Percentiles rank a stretch among this genome's conserved stretches.
Conservation (phyloP, 2,888 invertebrate genomes). For the Chaitophorus viminalis region DNA sequence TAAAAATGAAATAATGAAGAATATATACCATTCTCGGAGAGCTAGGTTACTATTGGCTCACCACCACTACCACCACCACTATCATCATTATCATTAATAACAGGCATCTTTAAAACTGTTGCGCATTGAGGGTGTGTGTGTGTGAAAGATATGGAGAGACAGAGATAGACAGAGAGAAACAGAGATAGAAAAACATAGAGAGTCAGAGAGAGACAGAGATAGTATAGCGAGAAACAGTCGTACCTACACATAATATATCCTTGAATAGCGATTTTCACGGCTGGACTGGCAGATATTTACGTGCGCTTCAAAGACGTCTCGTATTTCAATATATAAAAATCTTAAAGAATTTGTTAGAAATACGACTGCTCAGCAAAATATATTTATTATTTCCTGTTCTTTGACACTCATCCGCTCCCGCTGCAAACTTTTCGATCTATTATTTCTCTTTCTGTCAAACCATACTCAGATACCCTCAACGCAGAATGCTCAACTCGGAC, state of each 20-base stretch:
- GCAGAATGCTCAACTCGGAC: not conserved
- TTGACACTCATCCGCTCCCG: not conserved
- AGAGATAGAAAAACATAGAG: too few species aligned
- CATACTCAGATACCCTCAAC: not conserved
- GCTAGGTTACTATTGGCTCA: not conserved
- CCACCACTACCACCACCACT: not conserved
- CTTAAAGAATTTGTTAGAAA: slow-evolving; percentile 26
- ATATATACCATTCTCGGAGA: not conserved
- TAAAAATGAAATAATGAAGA: slow-evolving; percentile 55
- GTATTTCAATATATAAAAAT: slow-evolving; percentile 41
- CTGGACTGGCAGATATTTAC: slow-evolving; percentile 16
- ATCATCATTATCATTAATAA: not conserved
- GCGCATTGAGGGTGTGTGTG: not conserved
- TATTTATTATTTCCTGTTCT: slow-evolving; percentile 41
- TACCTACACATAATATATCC: not conserved
- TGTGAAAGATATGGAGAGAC: not conserved
- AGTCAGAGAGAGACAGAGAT: not conserved
- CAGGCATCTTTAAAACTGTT: not conserved
- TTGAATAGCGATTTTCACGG: slow-evolving; percentile 35
- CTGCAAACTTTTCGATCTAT: not conserved
- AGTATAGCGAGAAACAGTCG: too few species aligned
- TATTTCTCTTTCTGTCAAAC: not conserved
- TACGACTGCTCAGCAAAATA: slow-evolving; percentile 13
- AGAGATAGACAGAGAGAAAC: not conserved
- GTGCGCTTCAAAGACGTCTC: not conserved